Conservation (phyloP, 37 sponge, comb jelly and placozoan species). For the Aphrocallistes beatrix region DNA sequence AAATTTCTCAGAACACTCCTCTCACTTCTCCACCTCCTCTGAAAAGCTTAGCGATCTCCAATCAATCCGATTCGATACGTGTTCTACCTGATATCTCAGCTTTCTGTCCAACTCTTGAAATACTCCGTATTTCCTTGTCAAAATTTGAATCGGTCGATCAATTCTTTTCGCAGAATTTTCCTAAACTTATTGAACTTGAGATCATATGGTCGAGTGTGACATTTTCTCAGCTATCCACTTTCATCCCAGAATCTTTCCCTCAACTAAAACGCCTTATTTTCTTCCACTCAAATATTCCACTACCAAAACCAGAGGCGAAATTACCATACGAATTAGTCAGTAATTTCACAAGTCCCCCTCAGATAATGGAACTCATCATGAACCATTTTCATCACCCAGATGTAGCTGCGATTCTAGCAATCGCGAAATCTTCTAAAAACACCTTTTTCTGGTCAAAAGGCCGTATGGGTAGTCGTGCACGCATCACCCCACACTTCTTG, state of each 20-base stretch:
- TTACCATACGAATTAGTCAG: background rate
- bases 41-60: background rate
- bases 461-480: background rate
- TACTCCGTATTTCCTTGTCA: background rate
- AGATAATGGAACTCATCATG: background rate
- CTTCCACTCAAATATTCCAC: background rate
- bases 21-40: background rate
- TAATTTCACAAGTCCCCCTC: background rate
- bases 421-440: background rate
- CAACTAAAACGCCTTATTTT: background rate
- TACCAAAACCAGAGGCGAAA: background rate
- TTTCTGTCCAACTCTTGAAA: background rate
- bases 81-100: background rate
- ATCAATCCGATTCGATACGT: background rate
- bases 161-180: background rate
- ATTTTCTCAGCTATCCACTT: background rate
- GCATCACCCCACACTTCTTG: background rate
- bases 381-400: conserved; percentile 8
- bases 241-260: background rate
- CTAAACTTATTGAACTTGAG: background rate
- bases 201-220: background rate
- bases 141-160: background rate
- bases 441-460: background rate
- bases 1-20: background rate
- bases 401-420: background rate